Evolutionary conservation across 53 echinoderm and acorn worm species (phyloP), one percentile per base, ranked within the genome.

Genomic region (Luidia sarsii): DNA sequence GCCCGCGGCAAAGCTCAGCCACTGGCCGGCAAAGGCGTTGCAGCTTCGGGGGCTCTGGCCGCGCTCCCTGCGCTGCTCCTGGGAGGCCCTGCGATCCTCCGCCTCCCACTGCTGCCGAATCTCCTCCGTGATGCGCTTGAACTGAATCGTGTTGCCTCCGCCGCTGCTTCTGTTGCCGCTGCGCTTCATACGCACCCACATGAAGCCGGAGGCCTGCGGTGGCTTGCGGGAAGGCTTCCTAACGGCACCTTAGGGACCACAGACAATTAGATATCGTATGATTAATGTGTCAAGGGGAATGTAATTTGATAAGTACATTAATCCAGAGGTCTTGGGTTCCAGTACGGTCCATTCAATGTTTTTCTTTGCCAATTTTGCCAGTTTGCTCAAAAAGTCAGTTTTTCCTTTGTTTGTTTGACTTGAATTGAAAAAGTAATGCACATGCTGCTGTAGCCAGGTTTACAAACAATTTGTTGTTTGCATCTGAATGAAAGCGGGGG

Each of bases 61-160:
- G 48, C 90, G 88, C 23, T 86, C 82, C 75, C 82, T 52, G 1
- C 90, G 87, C 16, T 82, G 83, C 27, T 64, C 86, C 49, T 90
- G 88, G 24, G 48, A 64, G 11, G 93, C 80, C 60, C 31, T 80
- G 67, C 87, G 88, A 34, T 96, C 93, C 27, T 95, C 96, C 13
- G 87, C 67, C 22, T 90, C 90, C 97, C 97, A 96, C 86, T 91
- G 84, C 28, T 85, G 81, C 5, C 86, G 88, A 57, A 96, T 83
- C 57, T 90, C 79, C 19, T 90, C 82, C 0, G 90, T 89, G 21
- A 96, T 82, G 22, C 74, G 82, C 41, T 84, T 86, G 80, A 95
- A 71, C 23, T 68, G 65, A 31, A 88, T 52, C 52, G 83, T 71
- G 66, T 83, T 86, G 33, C 68, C 62, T n/a, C n/a, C n/a, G 4